Percentiles rank a stretch among this genome's conserved stretches.
These are phyloP conservation scores for Carettochelys insculpta DNA, from an alignment of 2,113 vertebrate genomes.

Conservation along the genomic window DNA sequence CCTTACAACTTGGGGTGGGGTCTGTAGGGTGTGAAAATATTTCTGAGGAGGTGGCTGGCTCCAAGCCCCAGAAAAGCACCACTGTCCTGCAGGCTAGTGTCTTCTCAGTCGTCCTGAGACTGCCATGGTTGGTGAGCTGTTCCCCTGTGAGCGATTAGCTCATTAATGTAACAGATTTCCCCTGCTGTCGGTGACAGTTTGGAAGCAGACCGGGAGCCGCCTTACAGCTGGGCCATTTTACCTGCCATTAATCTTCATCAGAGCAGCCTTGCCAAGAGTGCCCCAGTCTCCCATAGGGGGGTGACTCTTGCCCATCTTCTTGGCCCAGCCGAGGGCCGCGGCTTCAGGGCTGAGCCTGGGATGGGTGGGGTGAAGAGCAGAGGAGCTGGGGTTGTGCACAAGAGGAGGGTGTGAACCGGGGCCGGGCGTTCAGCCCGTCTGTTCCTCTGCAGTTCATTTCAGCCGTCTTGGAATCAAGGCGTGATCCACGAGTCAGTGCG, in stretches of 20 bases:
- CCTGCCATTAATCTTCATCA: slow-evolving; percentile 20
- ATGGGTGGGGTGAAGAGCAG: not conserved
- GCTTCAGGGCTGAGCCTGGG: not conserved
- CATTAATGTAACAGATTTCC: slow-evolving; percentile 16
- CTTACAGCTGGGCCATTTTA: not conserved
- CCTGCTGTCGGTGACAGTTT: not conserved
- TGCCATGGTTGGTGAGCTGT: too few species aligned
- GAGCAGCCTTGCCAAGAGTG: not conserved
- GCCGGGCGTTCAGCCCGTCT: not conserved
- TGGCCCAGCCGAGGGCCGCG: not conserved
- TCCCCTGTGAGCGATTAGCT: not conserved
- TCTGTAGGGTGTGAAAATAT: not conserved
- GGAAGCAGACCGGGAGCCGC: not conserved
- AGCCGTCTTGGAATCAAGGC: not conserved
- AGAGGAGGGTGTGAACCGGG: not conserved
- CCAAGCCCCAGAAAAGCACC: not conserved
- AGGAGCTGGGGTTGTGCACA: not conserved
- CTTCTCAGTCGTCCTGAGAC: not conserved
- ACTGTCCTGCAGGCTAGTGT: not conserved
- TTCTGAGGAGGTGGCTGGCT: too few species aligned
- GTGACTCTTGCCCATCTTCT: not conserved
- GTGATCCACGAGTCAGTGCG: not conserved
- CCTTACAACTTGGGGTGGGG: too few species aligned
- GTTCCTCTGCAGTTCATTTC: not conserved
- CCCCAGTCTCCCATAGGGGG: not conserved